Base-by-base conservation (phyloP, 2,797 vertebrate genomes). In the Melopsittacus undulatus region DNA sequence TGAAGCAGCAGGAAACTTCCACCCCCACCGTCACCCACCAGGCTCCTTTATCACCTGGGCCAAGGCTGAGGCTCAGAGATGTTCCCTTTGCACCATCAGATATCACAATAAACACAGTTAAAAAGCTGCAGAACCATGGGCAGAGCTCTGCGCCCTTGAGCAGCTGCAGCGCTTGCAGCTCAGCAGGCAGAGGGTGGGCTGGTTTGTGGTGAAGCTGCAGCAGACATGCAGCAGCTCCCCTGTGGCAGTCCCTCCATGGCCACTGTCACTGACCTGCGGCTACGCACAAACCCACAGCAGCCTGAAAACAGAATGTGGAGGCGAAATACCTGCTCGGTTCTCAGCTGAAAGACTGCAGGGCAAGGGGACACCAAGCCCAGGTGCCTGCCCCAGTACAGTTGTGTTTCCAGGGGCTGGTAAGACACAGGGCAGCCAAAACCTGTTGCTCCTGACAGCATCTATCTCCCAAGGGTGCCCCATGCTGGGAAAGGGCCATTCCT, bases 211-310 rank as follows among this genome's bases (percentile, higher is more conserved):
- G 16, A 26, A 48, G 46, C 52, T 32, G 38, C n/a, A 1, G 1
- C 38, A 32, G 29, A 10, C 19, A 7, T 20, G 61, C 38, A 14
- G 63, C 26, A 11, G 43, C n/a, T 38, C n/a, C 32, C 13, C 22
- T 13, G 0, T 1, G 3, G 11, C 45, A 3, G 16, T 26, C 9
- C 38, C 26, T 8, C 45, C 46, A 20, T 4, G 2, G 1, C 72
- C 4, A 2, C 52, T 24, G 18, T 34, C 3, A 0, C 46, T 27
- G 17, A 27, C 43, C 59, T 27, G 36, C 9, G 3, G 27, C 38
- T 62, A 12, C 20, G 27, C 26, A 29, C 38, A 19, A 34, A 34
- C 8, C 21, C 14, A 0, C 29, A 34, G 57, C 34, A 49, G 36
- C 32, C 40, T 2, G 8, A 29, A 27, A 16, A 17, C 3, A 62